Percentiles rank a stretch among this genome's conserved stretches.
Conservation (phyloP, 2,113 vertebrate genomes). For the Crotalus helleri region DNA sequence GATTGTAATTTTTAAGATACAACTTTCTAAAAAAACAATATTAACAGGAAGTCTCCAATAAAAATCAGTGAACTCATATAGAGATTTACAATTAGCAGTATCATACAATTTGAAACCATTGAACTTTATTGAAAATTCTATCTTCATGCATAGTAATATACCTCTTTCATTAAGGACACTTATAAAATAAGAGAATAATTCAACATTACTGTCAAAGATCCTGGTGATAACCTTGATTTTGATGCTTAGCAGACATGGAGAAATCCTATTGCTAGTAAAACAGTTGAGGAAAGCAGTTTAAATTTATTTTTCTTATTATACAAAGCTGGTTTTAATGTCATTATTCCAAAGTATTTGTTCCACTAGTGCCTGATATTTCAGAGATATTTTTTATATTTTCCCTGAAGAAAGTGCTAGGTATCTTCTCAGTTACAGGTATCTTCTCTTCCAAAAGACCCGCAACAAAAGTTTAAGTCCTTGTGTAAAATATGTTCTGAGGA, state of each 20-base stretch:
- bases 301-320: slow-evolving; percentile 17
- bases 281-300: slow-evolving; percentile 33
- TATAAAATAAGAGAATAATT: neutral
- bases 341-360: slow-evolving; percentile 49
- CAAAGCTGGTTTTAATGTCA: slow-evolving; percentile 33
- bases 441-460: slow-evolving; percentile 34
- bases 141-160: neutral
- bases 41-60: neutral
- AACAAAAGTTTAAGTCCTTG: slow-evolving; percentile 42
- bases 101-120: neutral
- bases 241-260: neutral
- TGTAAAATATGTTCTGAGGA: neutral
- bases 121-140: neutral
- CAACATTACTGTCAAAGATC: neutral
- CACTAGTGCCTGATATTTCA: slow-evolving; percentile 41
- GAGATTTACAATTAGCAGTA: neutral
- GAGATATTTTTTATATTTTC: slow-evolving; percentile 46
- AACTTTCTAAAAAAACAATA: neutral
- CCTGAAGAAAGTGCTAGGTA: slow-evolving; percentile 27
- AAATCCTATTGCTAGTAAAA: slow-evolving; percentile 4
- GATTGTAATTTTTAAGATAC: neutral
- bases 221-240: slow-evolving; percentile 36
- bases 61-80: neutral
- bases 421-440: slow-evolving; percentile 15
- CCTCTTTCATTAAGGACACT: neutral